Evolutionary conservation across 2,888 invertebrate species (phyloP).

Genomic region (Nomada ferruginata): DNA sequence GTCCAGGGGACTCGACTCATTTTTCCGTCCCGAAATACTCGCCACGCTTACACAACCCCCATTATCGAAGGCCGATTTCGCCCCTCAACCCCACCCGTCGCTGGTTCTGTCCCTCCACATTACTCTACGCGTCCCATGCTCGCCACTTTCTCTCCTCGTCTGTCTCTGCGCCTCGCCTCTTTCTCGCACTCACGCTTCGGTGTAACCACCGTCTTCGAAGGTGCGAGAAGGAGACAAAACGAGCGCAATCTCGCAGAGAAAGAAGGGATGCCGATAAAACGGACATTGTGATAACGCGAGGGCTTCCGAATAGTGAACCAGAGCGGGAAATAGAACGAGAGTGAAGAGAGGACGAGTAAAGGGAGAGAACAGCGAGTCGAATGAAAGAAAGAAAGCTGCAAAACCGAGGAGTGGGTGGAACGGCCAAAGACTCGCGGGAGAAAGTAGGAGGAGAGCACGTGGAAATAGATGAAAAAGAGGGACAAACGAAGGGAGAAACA

Average conservation of each 20-base stretch:
- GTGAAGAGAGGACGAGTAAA: background rate
- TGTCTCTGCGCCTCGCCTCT: constrained; percentile 46
- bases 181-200: background rate
- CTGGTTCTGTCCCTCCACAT: background rate
- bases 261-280: constrained; percentile 65
- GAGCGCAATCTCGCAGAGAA: constrained; percentile 3
- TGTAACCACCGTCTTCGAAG: background rate
- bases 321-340: background rate
- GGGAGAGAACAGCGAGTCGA: background rate
- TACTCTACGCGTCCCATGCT: constrained; percentile 56
- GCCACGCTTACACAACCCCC: constrained; percentile 9
- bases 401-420: constrained; percentile 69
- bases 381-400: constrained; percentile 9
- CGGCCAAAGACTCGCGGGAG: constrained; percentile 16
- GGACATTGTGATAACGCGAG: constrained; percentile 57
- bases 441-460: constrained; percentile 29
- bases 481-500: constrained; percentile 66
- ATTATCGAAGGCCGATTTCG: background rate
- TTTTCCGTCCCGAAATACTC: no score
- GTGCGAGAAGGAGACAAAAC: background rate
- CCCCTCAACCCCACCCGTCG: constrained; percentile 15
- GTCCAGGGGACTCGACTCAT: no score
- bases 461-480: constrained; percentile 12
- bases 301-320: constrained; percentile 1
- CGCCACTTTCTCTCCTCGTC: constrained; percentile 73